These are phyloP conservation scores for Limenitis camilla DNA, from an alignment of 2,888 invertebrate genomes.

Conservation along the genomic window DNA sequence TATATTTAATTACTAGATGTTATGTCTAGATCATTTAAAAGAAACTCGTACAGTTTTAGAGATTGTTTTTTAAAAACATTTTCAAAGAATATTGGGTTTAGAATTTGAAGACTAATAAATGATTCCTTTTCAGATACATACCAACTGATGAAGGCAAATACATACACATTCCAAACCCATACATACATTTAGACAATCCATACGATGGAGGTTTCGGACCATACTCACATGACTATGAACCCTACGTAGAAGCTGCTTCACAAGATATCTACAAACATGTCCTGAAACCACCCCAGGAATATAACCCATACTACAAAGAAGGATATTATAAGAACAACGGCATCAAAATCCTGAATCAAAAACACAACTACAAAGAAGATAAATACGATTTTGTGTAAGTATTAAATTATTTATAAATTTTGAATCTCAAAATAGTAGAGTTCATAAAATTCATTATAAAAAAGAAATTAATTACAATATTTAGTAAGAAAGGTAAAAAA, in stretches of 20 bases:
- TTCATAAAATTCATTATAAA: too few species aligned
- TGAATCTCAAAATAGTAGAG: not conserved
- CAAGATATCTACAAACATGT: slow-evolving; percentile 53
- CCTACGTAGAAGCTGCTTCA: slow-evolving; percentile 64
- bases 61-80: not conserved
- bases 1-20: too few species aligned
- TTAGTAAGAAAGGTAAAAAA: too few species aligned
- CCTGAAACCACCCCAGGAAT: slow-evolving; percentile 48
- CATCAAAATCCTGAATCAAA: slow-evolving; percentile 66
- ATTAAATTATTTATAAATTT: slow-evolving; percentile 8
- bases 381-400: slow-evolving; percentile 72
- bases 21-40: too few species aligned
- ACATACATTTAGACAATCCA: slow-evolving; percentile 68
- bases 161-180: slow-evolving; percentile 69
- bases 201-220: slow-evolving; percentile 64
- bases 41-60: too few species aligned
- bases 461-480: too few species aligned
- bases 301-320: slow-evolving; percentile 60
- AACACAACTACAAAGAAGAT: slow-evolving; percentile 65
- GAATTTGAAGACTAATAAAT: not conserved
- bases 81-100: not conserved
- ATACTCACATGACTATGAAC: slow-evolving; percentile 62
- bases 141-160: slow-evolving; percentile 69
- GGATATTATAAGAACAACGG: slow-evolving; percentile 71
- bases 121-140: slow-evolving; percentile 48